Base-by-base conservation (phyloP, 2,797 vertebrate species). In the Denticeps clupeoides region DNA sequence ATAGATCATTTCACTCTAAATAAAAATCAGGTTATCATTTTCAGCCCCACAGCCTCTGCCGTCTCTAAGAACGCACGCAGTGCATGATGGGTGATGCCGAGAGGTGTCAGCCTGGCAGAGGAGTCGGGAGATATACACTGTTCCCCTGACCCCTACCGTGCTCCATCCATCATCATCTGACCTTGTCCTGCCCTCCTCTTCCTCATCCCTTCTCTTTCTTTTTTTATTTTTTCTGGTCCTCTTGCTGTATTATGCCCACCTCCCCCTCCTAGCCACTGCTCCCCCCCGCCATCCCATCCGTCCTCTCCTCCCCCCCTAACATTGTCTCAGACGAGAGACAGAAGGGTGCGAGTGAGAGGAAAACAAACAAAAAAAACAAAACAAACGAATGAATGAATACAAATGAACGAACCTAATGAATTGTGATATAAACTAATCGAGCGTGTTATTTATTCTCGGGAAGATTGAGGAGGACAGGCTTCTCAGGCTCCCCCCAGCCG, bases 131-230 rank as follows among this genome's bases (percentile, higher is more conserved):
- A 22, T 22, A 3, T 23, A 22, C 22, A 3, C 3, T 23, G 22
- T 22, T 3, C 22, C 3, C 22, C 22, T 23, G 22, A 25, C 24
- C 25, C 24, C 25, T 16, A 35, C 21, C 35, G 18, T 9, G 10
- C 35, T 38, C 35, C 19, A 38, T 38, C 38, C 38, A 38, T 38
- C 35, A 38, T 38, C 9, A 38, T 11, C 18, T 38, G 35, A 38
- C 35, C 35, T 38, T 38, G 35, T 16, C 11, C 35, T 38, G 35
- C 35, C 18, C 35, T 38, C 35, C 18, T 38, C 35, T 4, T 38
- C 18, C 35, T 21, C 35, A 12, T 38, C 18, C 35, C 18, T 38
- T 38, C 38, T 35, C 7, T 5, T 5, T 25, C 35, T 7, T 38
- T 10, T 35, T 38, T 9, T 35, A 19, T 18, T 9, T 2, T 38